phyloP scores from a whole-genome alignment of 2,797 vertebrate genomes.

The Anas bernieri region DNA sequence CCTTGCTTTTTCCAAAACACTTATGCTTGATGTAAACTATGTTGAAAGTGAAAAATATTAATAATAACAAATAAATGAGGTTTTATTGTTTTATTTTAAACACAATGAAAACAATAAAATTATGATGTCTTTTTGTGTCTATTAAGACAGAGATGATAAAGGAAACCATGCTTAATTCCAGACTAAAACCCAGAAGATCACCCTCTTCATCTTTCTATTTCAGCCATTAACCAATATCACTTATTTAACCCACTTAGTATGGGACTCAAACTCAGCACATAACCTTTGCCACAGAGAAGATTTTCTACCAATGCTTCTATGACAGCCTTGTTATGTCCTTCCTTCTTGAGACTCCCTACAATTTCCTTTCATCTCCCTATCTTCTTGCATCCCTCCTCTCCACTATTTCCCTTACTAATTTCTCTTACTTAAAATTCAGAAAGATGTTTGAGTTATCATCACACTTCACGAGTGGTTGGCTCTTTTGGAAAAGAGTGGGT shows the following conservation, averaged over 20 bases:
- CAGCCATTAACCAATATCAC: neutral
- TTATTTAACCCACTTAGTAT: neutral
- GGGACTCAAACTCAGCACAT: neutral
- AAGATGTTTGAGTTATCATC: neutral
- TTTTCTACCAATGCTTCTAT: neutral
- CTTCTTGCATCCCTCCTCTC: neutral
- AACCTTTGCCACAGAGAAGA: neutral
- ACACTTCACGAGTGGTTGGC: neutral
- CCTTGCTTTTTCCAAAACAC: neutral
- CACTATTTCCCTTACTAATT: neutral
- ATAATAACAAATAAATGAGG: neutral
- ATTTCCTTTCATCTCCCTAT: neutral
- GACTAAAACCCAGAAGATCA: neutral
- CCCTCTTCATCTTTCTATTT: neutral
- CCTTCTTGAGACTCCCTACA: neutral
- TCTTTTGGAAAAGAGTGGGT: neutral
- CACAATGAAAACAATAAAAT: neutral
- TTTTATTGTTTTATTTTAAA: neutral
- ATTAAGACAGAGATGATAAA: neutral
- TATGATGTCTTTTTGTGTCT: neutral
- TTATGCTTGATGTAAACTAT: fast-evolving
- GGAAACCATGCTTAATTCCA: neutral
- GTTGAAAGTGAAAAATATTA: neutral
- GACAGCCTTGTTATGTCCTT: neutral
- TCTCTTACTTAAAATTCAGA: neutral